Evolutionary conservation across 2,888 invertebrate genomes (phyloP).

Genomic region (Heteromurus nitidus): DNA sequence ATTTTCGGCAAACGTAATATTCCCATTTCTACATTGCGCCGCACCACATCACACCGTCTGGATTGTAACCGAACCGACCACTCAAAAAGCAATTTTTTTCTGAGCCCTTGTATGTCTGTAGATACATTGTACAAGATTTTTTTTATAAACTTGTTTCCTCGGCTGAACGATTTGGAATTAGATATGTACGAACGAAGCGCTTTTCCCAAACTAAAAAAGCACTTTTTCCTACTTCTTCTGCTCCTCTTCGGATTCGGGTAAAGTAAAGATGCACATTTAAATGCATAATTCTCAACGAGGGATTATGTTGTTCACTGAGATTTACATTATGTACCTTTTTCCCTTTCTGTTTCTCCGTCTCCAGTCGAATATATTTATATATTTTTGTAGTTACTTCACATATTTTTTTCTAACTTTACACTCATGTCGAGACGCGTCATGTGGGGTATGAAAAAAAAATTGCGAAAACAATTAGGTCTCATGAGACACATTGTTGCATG

Average conservation of each 20-base stretch:
- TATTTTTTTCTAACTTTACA: background rate
- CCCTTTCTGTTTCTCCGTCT: background rate
- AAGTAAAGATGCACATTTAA: conserved; percentile 70
- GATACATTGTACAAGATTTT: too few species aligned
- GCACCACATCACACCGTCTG: background rate
- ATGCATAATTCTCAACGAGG: conserved; percentile 71
- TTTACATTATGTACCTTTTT: conserved; percentile 49
- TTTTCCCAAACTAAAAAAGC: too few species aligned
- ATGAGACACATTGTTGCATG: conserved; percentile 70
- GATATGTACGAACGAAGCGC: background rate
- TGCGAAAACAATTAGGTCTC: conserved; percentile 73
- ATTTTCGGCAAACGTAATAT: conserved; percentile 43
- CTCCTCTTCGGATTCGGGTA: too few species aligned
- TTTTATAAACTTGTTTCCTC: conserved; percentile 5
- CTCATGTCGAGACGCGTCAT: background rate
- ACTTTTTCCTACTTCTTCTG: too few species aligned
- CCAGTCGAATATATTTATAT: background rate
- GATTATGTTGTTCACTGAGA: conserved; percentile 50
- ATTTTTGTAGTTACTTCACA: background rate
- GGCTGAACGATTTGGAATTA: conserved; percentile 29
- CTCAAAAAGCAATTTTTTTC: conserved; percentile 56
- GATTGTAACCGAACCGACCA: conserved; percentile 13
- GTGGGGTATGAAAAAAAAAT: conserved; percentile 62
- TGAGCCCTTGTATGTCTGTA: too few species aligned
- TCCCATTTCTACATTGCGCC: background rate